Percentiles rank a stretch among this genome's conserved stretches.
phyloP scores from a whole-genome alignment of 1,140 invertebrate species.

The Pogonognathellus flavescens region DNA sequence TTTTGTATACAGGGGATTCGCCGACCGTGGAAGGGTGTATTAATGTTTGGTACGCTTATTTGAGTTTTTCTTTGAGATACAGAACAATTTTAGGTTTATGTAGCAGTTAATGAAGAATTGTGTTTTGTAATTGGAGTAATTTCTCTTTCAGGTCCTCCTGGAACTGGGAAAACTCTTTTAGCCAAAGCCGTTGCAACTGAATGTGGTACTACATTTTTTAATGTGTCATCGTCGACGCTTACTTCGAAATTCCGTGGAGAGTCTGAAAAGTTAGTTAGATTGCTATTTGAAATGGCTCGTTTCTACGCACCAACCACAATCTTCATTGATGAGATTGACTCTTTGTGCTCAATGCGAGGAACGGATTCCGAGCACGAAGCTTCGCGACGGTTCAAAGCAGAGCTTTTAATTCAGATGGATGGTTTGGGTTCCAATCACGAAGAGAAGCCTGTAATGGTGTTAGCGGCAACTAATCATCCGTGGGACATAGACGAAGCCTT shows the following conservation, averaged over 20 bases:
- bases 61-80: conserved; percentile 70
- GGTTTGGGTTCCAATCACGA: conserved; percentile 72
- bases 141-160: conserved; percentile 66
- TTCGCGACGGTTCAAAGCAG: conserved; percentile 79
- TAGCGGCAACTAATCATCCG: conserved; percentile 82
- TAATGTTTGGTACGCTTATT: conserved; percentile 72
- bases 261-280: conserved; percentile 80
- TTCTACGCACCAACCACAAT: conserved; percentile 82
- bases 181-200: conserved; percentile 82
- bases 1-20: conserved; percentile 71
- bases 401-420: conserved; percentile 83
- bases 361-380: conserved; percentile 80
- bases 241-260: conserved; percentile 84
- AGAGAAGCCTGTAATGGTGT: conserved; percentile 77
- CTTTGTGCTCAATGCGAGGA: conserved; percentile 77
- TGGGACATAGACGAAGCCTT: conserved; percentile 83
- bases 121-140: neutral
- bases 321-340: conserved; percentile 83
- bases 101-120: no score
- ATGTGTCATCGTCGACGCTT: conserved; percentile 79
- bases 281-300: conserved; percentile 81
- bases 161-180: conserved; percentile 78
- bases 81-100: no score
- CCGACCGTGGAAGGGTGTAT: conserved; percentile 75
- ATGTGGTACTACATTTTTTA: conserved; percentile 82